Evolutionary conservation across 2,888 invertebrate genomes (phyloP), one percentile per base, ranked within the genome.

Genomic region (Standfussiana lucernea): DNA sequence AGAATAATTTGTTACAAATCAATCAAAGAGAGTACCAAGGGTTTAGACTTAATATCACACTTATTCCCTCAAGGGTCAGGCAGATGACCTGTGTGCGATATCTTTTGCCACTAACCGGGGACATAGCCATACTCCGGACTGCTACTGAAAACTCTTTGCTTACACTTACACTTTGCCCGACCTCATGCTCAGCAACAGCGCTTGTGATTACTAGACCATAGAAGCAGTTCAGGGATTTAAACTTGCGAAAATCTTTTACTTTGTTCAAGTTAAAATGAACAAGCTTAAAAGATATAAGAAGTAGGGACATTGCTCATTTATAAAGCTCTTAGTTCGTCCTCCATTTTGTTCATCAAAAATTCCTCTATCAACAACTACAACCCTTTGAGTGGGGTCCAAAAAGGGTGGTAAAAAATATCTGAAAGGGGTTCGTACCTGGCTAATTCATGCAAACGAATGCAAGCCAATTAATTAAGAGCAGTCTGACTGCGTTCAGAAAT

Each of bases 381-480:
- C 77, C 79, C 78, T 85, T 80, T 84, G 75, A 79, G 56, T 72
- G 75, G 77, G 83, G 80, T 77, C 73, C 40, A 80, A 87, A 88
- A 84, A 85, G 85, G 86, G 85, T 74, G 80, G 83, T 84, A 86
- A 90, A 89, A 91, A 91, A 90, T 89, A 85, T 72, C 68, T 65
- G 79, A 77, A 84, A 88, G 89, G 92, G 90, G 88, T 89, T 88
- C 86, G 88, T 95, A 95, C 95, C 95, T 95, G 95, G 91, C 92
- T 96, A 96, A 96, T 96, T 95, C 94, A 96, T 96, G 96, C 96
- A 95, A 96, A 96, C 95, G 95, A 96, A 96, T 96, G 95, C 96
- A 95, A 96, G 95, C 95, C 96, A 96, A 96, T 96, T 96, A 95
- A 95, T 96, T 95, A 95, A 91, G 93, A 94, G 92, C 92, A 93